Evolutionary conservation across 2,797 vertebrate genomes (phyloP).

Genomic region (Lates japonicus): DNA sequence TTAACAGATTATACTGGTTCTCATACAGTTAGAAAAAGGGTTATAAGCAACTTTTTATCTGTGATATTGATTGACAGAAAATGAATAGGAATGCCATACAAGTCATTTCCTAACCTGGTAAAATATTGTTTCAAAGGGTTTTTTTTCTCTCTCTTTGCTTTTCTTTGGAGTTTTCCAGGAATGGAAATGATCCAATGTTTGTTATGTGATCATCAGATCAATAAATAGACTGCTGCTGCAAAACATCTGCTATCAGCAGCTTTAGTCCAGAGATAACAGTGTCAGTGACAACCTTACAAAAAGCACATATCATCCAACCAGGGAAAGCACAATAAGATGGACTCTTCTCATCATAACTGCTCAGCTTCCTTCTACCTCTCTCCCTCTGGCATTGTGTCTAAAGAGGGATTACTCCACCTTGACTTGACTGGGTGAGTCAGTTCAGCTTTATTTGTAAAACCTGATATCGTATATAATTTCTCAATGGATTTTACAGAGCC

Average conservation of each 20-base stretch:
- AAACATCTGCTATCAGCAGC: background rate
- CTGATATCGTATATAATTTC: background rate
- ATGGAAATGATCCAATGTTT: background rate
- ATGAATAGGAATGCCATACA: background rate
- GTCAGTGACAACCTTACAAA: background rate
- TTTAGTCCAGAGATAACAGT: background rate
- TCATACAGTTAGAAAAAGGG: no score
- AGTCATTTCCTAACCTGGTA: background rate
- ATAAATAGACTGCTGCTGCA: constrained; percentile 3
- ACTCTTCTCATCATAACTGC: background rate
- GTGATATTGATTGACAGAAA: background rate
- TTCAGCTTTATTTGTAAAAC: background rate
- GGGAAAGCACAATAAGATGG: background rate
- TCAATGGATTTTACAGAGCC: background rate
- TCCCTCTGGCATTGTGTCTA: constrained; percentile 7
- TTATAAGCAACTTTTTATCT: no score
- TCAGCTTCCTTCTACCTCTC: background rate
- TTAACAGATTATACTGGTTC: no score
- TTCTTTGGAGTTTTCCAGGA: background rate
- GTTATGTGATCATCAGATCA: background rate
- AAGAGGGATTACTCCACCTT: constrained; percentile 5
- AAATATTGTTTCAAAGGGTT: background rate
- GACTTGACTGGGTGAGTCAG: background rate
- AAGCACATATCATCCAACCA: background rate
- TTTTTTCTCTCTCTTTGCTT: background rate